Conservation (phyloP, 2,888 invertebrate genomes). For the Silvanus unidentatus region DNA sequence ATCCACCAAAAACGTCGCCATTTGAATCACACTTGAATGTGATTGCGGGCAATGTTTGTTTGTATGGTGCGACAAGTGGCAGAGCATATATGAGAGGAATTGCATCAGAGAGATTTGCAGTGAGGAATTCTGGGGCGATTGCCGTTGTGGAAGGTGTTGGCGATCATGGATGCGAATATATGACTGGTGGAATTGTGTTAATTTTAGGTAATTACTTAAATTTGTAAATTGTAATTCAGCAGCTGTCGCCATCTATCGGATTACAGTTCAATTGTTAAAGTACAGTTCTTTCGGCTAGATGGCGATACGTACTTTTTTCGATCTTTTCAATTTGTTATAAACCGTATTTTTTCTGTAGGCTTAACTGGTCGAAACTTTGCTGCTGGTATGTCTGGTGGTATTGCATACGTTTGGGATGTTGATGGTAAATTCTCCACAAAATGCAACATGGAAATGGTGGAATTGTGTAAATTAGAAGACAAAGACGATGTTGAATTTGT, state of each 20-base stretch:
- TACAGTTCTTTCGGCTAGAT: no score
- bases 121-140: conserved; percentile 92
- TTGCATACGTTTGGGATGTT: conserved; percentile 91
- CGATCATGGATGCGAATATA: conserved; percentile 99
- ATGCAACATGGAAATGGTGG: conserved; percentile 95
- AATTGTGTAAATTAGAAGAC: conserved; percentile 73
- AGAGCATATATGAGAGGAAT: conserved; percentile 84
- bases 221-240: neutral
- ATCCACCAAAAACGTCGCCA: conserved; percentile 78
- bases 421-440: conserved; percentile 79
- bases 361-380: conserved; percentile 97
- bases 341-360: conserved; percentile 47
- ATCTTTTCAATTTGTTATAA: conserved; percentile 8
- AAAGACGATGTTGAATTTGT: conserved; percentile 74
- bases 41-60: conserved; percentile 95
- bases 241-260: neutral
- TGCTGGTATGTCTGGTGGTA: conserved; percentile 94
- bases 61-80: conserved; percentile 96
- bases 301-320: no score
- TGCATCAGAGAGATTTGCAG: conserved; percentile 97
- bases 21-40: conserved; percentile 93
- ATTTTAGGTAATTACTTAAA: no score
- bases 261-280: no score
- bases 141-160: conserved; percentile 98
- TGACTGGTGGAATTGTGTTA: conserved; percentile 92